Conservation (phyloP, 2,888 invertebrate genomes). For the Metellina segmentata region DNA sequence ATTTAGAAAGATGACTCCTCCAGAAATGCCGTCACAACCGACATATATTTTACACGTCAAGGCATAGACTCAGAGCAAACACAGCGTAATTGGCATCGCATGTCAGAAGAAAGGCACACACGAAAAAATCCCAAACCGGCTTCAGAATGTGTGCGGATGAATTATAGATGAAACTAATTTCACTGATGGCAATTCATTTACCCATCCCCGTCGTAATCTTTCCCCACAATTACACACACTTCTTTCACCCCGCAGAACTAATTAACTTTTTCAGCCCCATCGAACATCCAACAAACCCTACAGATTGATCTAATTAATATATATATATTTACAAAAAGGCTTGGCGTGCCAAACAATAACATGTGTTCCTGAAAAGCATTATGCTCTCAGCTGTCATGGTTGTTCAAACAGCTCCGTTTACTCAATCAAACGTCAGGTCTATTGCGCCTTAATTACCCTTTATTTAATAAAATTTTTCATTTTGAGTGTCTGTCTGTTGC, state of each 20-base stretch:
- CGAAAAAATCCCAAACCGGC: not conserved
- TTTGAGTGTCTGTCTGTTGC: conserved; percentile 33
- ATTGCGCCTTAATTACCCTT: conserved; percentile 59
- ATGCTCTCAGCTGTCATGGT: not conserved
- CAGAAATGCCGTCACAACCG: not conserved
- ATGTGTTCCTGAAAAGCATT: not conserved
- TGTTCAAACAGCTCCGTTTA: conserved; percentile 47
- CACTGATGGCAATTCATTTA: too few relatives aligned
- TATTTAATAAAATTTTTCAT: conserved; percentile 65
- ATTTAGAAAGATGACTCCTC: not conserved
- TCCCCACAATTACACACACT: not conserved
- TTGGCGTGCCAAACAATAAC: conserved; percentile 38
- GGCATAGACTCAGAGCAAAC: not conserved
- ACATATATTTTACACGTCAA: not conserved
- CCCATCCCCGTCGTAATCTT: not conserved
- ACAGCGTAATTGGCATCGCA: not conserved
- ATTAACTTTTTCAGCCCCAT: conserved; percentile 63
- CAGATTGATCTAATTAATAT: conserved; percentile 47
- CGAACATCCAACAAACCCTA: conserved; percentile 16
- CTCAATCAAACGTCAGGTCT: conserved; percentile 64
- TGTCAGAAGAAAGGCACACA: not conserved
- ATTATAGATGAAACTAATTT: not conserved
- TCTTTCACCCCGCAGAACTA: conserved; percentile 15
- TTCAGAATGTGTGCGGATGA: not conserved
- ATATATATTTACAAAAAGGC: conserved; percentile 34